A percentile compares a stretch with the other conserved stretches of the same genome.
Conservation (phyloP, 2,888 invertebrate species). For the Leptarthrus brevirostris region DNA sequence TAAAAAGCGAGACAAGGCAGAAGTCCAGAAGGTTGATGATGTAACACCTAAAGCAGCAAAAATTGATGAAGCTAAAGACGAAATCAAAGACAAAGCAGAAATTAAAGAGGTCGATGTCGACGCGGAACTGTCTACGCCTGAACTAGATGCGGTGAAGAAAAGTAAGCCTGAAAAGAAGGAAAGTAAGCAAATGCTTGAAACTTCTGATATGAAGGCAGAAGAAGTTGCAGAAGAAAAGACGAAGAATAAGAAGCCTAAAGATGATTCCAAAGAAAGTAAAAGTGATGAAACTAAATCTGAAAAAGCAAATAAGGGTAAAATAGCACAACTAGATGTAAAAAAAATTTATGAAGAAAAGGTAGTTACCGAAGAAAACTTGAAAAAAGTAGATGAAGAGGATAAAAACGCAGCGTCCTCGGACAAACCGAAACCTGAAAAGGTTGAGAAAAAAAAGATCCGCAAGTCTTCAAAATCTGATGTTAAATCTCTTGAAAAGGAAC, state of each 20-base stretch:
- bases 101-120: slow-evolving; percentile 10
- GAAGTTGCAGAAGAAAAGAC: slow-evolving; percentile 52
- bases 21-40: slow-evolving; percentile 13
- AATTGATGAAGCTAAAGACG: not conserved
- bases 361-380: slow-evolving; percentile 32
- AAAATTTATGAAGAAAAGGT: not conserved
- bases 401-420: not conserved
- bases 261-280: slow-evolving; percentile 53
- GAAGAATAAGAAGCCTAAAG: slow-evolving; percentile 56
- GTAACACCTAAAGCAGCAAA: not conserved
- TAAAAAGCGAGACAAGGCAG: not conserved
- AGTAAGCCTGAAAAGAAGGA: not conserved
- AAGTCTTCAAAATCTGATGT: not conserved
- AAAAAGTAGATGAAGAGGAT: slow-evolving; percentile 49
- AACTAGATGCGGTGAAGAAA: slow-evolving; percentile 1
- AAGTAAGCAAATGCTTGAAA: not conserved
- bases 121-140: not conserved
- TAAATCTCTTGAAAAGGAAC: not conserved
- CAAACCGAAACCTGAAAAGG: slow-evolving; percentile 13
- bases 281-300: slow-evolving; percentile 51
- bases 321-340: no score
- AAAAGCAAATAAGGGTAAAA: slow-evolving; percentile 25
- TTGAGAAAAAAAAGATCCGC: slow-evolving; percentile 48
- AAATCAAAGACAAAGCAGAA: not conserved
- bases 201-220: slow-evolving; percentile 28